Evolutionary conservation across 2,113 vertebrate genomes (phyloP).

Genomic region (Mustelus asterias): DNA sequence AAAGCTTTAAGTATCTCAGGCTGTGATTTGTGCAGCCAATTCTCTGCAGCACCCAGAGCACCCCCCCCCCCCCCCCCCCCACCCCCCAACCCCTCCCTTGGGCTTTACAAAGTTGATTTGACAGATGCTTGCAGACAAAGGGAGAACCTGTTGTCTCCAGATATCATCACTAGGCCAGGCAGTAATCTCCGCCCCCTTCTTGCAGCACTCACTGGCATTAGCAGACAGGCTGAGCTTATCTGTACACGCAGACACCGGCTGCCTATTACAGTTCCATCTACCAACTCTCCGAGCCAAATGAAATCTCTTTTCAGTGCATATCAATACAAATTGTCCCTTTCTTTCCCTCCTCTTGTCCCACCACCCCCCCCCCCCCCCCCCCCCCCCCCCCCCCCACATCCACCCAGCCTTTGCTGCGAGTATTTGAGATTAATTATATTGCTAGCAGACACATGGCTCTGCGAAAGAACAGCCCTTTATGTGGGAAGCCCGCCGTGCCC

Average conservation of each 20-base stretch:
- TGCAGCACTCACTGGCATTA: conserved; percentile 47
- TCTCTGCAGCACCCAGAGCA: conserved; percentile 37
- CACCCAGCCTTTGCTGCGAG: conserved; percentile 53
- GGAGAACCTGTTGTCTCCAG: conserved; percentile 59
- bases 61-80: conserved; percentile 45
- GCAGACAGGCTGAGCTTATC: conserved; percentile 55
- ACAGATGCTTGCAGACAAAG: conserved; percentile 80
- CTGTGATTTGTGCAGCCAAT: not conserved
- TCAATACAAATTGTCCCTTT: conserved; percentile 26
- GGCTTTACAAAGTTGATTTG: conserved; percentile 62
- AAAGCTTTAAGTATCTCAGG: not conserved
- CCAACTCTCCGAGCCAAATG: conserved; percentile 5
- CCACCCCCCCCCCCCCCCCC: conserved; percentile 43
- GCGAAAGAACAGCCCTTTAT: conserved; percentile 60
- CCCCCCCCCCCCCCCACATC: not conserved
- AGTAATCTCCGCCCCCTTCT: conserved; percentile 66
- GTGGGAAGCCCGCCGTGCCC: conserved; percentile 47
- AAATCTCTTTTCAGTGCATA: not conserved
- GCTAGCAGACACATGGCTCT: conserved; percentile 60
- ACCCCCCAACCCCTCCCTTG: conserved; percentile 43
- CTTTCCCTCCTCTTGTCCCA: conserved; percentile 55
- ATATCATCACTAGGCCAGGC: conserved; percentile 62
- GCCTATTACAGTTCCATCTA: conserved; percentile 38
- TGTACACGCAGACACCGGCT: conserved; percentile 60
- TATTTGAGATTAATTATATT: conserved; percentile 71